Base-by-base conservation (phyloP, 2,888 invertebrate species). In the Drosophila monieri region DNA sequence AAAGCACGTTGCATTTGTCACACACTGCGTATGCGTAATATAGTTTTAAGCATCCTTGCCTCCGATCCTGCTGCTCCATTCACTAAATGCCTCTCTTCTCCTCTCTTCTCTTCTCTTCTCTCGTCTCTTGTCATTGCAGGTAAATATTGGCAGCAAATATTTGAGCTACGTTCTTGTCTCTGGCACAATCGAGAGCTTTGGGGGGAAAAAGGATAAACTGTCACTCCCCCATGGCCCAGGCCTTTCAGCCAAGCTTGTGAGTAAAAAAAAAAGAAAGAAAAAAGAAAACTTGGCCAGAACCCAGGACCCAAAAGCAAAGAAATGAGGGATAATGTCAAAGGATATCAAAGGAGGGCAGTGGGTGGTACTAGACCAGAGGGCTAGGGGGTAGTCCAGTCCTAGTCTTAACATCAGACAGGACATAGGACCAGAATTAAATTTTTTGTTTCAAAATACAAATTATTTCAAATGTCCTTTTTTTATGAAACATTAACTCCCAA, bases 61-160 rank as follows among this genome's bases (percentile, higher is more conserved):
- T 10, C 37, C 8, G 25, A 18, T 30, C 51, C 65, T 48, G 74
- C 57, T 8, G 2, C 62, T 10, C 39, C 39, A 39, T 41, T 41
- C 70, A 73, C 76, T 70, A 73, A 67, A 67, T 70, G 75, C 4
- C 21, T 4, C 58, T 56, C 53, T 25, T 23, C 18, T 46, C 25
- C 41, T 47, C 44, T 39, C 43, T 32, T 58, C 32, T 4, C 61
- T 35, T 59, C 53, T 59, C 18, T 46, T 21, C 41, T 47, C 44
- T 39, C 43, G 27, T 58, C 32, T 4, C 61, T 35, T 59, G 49
- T 59, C 73, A 52, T 75, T 85, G 65, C 85, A 85, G 85, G 85
- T 81, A 85, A 85, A 81, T 81, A 81, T 85, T 76, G 74, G 60
- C 68, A 53, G 55, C 66, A 84, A 80, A 80, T 80, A 80, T 80